Percentiles rank a stretch among this genome's conserved stretches.
Evolutionary conservation across 2,113 vertebrate species (phyloP).

Genomic region (Apaloderma vittatum): DNA sequence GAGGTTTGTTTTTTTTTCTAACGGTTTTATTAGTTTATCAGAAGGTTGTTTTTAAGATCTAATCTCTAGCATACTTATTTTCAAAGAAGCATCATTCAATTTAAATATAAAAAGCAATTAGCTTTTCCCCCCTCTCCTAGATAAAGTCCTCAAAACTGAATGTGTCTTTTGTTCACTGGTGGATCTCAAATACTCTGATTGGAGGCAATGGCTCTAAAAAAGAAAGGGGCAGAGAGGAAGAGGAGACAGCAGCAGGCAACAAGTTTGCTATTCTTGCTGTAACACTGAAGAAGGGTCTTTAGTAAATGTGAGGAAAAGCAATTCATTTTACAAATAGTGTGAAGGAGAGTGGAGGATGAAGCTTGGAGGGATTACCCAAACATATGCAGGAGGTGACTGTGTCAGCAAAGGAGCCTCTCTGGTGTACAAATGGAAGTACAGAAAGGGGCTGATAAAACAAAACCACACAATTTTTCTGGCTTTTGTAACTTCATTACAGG

Average conservation of each 20-base stretch:
- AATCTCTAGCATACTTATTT: background rate
- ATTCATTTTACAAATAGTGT: background rate
- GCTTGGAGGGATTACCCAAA: rapidly evolving
- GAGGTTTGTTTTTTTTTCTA: background rate
- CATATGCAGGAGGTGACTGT: background rate
- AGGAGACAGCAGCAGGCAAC: background rate
- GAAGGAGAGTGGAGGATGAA: background rate
- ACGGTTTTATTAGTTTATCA: background rate
- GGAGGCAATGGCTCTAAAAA: background rate
- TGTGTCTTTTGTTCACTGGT: background rate
- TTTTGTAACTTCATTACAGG: background rate
- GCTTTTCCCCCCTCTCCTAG: background rate
- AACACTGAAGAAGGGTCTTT: background rate
- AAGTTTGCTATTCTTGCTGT: background rate
- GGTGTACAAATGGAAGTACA: rapidly evolving
- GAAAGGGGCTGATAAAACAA: background rate
- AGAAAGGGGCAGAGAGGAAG: background rate
- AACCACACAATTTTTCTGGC: background rate
- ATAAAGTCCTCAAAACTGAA: background rate
- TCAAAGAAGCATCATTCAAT: background rate
- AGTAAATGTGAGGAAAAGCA: background rate
- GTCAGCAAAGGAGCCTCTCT: background rate
- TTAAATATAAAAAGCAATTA: background rate
- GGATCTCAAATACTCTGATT: background rate
- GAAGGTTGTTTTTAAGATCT: background rate